Evolutionary conservation across 1,140 invertebrate genomes (phyloP).

Genomic region (Calephelis nemesis): DNA sequence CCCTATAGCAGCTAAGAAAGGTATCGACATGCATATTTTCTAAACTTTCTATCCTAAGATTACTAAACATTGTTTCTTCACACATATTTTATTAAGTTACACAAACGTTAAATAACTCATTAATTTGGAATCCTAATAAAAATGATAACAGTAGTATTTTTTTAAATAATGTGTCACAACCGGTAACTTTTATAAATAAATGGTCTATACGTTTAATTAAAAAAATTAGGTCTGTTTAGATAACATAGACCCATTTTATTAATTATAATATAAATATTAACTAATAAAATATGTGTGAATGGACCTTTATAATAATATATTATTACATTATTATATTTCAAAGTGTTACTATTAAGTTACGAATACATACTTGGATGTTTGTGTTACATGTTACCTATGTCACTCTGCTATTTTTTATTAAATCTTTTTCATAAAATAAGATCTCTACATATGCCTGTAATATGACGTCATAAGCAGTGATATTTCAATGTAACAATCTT

Average conservation of each 20-base stretch:
- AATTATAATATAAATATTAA: neutral
- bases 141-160: no score
- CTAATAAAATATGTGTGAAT: neutral
- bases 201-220: no score
- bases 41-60: conserved; percentile 40
- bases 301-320: neutral
- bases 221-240: no score
- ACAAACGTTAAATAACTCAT: neutral
- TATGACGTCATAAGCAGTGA: neutral
- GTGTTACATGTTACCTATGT: neutral
- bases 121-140: neutral
- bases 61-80: conserved; percentile 30
- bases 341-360: conserved; percentile 7
- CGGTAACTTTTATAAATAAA: no score
- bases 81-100: neutral
- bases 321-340: conserved; percentile 1
- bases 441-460: neutral
- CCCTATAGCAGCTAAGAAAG: conserved; percentile 93
- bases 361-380: neutral
- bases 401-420: conserved; percentile 4
- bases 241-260: no score
- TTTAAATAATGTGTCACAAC: no score
- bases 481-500: neutral
- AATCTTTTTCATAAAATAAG: neutral
- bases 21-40: conserved; percentile 82